Conservation (phyloP, 1,140 invertebrate species). For the Lasioglossum baleicum region DNA sequence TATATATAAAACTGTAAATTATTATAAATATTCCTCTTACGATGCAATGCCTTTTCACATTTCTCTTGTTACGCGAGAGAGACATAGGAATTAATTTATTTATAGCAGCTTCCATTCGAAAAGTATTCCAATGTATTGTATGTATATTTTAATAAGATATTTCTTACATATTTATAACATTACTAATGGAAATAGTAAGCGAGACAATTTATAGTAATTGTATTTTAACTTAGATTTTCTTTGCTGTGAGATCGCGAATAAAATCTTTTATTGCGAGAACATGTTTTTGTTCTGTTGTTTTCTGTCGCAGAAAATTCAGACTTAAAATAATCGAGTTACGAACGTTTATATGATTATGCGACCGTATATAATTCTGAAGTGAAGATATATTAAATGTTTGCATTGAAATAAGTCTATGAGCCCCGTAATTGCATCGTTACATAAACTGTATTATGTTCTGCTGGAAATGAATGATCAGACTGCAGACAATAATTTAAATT, state of each 20-base stretch:
- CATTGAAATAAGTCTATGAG: background rate
- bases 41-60: constrained; percentile 16
- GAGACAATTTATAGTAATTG: constrained; percentile 9
- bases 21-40: constrained; percentile 19
- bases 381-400: background rate
- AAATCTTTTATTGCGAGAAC: constrained; percentile 14
- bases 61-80: constrained; percentile 2
- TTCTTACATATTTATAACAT: constrained; percentile 32
- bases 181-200: background rate
- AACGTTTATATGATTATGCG: background rate
- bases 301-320: background rate
- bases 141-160: constrained; percentile 44
- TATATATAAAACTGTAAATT: constrained; percentile 34
- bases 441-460: background rate
- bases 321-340: background rate
- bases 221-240: constrained; percentile 22
- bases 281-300: constrained; percentile 19
- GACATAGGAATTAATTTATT: constrained; percentile 36
- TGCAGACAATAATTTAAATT: background rate
- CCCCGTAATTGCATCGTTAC: background rate
- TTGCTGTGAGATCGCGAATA: constrained; percentile 43
- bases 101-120: constrained; percentile 17
- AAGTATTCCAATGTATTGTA: constrained; percentile 14
- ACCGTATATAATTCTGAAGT: background rate
- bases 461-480: background rate